phyloP scores from a whole-genome alignment of 2,113 vertebrate species.

The Eclectus roratus region DNA sequence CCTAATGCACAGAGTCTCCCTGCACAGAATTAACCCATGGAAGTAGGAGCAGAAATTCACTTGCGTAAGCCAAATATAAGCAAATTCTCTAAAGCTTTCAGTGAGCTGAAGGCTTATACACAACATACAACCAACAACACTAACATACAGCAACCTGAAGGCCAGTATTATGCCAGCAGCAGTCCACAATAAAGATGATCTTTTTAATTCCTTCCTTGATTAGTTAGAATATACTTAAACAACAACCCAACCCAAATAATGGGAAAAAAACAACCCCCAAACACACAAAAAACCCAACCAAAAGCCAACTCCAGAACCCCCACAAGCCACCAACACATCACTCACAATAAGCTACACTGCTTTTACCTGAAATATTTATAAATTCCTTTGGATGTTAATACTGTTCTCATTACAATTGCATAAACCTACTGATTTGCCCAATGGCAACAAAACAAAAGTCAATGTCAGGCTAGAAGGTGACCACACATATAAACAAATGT shows the following conservation, averaged over 20 bases:
- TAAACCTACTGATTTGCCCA: not conserved
- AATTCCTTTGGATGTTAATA: not conserved
- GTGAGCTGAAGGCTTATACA: not conserved
- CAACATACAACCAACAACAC: not conserved
- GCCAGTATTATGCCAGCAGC: not conserved
- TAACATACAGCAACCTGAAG: accelerated
- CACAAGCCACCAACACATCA: not conserved
- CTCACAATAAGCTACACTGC: not conserved
- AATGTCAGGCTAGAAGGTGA: not conserved
- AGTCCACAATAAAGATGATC: not conserved
- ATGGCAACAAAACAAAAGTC: not conserved
- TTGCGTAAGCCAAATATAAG: not conserved
- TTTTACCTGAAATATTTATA: not conserved
- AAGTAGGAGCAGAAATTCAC: not conserved
- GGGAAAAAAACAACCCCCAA: not conserved
- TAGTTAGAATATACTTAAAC: not conserved
- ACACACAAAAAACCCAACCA: not conserved
- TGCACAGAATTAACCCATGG: not conserved
- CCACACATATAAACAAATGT: not conserved
- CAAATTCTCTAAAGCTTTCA: not conserved
- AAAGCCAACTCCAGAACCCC: not conserved
- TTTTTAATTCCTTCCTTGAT: not conserved
- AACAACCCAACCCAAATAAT: not conserved
- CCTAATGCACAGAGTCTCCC: not conserved
- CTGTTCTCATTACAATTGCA: not conserved